phyloP scores from a whole-genome alignment of 2,888 invertebrate species.

The Metellina segmentata region DNA sequence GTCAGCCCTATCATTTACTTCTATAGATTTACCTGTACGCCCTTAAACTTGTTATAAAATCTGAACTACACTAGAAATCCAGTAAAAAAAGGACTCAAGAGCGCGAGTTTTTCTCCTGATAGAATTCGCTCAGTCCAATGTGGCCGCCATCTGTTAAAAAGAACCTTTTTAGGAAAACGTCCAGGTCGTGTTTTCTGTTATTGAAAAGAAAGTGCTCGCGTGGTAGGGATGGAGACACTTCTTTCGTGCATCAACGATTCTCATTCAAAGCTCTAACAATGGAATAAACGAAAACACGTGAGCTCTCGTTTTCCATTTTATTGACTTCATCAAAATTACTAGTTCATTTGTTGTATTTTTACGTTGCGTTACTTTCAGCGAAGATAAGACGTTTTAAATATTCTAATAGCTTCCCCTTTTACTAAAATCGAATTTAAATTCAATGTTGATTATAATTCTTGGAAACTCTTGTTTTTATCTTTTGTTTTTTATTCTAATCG shows the following conservation, averaged over 20 bases:
- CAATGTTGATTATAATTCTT: too few relatives aligned
- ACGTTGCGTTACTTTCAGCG: background rate
- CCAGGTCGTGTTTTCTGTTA: background rate
- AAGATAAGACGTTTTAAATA: too few relatives aligned
- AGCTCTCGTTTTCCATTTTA: constrained; percentile 4
- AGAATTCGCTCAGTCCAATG: constrained; percentile 12
- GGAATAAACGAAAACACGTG: background rate
- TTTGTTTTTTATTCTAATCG: too few relatives aligned
- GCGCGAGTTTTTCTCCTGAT: background rate
- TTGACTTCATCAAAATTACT: constrained; percentile 2
- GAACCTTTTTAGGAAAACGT: constrained; percentile 9
- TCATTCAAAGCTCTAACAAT: constrained; percentile 19
- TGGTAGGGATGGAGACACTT: background rate
- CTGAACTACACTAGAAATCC: too few relatives aligned
- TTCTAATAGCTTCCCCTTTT: too few relatives aligned
- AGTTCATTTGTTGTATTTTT: constrained; percentile 21
- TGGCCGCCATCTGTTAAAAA: constrained; percentile 14
- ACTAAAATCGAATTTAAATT: too few relatives aligned
- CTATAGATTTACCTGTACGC: too few relatives aligned
- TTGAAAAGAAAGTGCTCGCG: constrained; percentile 1
- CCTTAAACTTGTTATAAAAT: too few relatives aligned
- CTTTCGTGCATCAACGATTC: background rate
- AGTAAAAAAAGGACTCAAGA: background rate
- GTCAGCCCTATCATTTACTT: too few relatives aligned
- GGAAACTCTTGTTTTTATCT: too few relatives aligned